Percentiles rank a stretch among this genome's conserved stretches.
phyloP scores from a whole-genome alignment of 2,888 invertebrate genomes.

The Allygus modestus region DNA sequence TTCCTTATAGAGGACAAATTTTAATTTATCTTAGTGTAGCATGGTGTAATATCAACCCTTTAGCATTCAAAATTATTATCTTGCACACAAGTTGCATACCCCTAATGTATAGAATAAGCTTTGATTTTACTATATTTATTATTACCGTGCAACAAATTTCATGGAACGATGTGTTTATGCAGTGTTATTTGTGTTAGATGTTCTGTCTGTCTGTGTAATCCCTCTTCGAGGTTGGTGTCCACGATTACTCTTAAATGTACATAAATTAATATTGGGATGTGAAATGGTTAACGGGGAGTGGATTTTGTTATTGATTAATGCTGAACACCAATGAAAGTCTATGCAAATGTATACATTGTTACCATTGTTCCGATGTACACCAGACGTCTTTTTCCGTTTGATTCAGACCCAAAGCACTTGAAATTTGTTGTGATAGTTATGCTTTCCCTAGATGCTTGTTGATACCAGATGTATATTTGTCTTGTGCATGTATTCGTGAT shows the following conservation, averaged over 20 bases:
- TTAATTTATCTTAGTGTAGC: background rate
- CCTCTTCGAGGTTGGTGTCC: background rate
- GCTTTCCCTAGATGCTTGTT: slow-evolving; percentile 51
- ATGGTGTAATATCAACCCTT: background rate
- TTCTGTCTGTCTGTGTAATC: background rate
- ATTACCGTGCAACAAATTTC: slow-evolving; percentile 45
- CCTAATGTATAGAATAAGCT: background rate
- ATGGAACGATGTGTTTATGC: background rate
- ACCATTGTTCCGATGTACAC: too few species aligned
- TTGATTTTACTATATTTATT: slow-evolving; percentile 2
- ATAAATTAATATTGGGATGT: too few species aligned
- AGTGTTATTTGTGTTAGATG: background rate
- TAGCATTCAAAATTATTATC: background rate
- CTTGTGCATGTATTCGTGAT: slow-evolving; percentile 47
- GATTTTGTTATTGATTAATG: too few species aligned
- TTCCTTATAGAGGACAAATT: background rate
- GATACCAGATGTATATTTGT: slow-evolving; percentile 42
- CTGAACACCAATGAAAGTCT: too few species aligned
- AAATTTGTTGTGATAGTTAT: slow-evolving; percentile 49
- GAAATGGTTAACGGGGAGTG: too few species aligned
- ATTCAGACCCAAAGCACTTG: slow-evolving; percentile 35
- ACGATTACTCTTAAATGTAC: too few species aligned
- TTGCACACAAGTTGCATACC: slow-evolving; percentile 21
- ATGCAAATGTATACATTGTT: too few species aligned
- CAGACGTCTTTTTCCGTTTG: too few species aligned